Evolutionary conservation across 2,888 invertebrate species (phyloP).

Genomic region (Phortica okadai): DNA sequence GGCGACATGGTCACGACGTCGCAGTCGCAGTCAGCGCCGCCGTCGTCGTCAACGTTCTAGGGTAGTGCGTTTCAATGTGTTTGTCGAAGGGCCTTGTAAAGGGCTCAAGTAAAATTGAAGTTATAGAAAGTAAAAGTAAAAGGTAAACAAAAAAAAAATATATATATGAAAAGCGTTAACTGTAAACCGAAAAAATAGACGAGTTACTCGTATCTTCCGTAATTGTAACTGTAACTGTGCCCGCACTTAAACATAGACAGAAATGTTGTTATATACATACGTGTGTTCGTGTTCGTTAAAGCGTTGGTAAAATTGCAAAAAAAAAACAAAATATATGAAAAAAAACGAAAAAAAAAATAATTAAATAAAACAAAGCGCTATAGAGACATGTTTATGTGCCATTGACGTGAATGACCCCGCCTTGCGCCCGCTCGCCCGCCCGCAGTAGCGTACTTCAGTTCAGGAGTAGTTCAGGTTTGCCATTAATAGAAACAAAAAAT

Average conservation of each 20-base stretch:
- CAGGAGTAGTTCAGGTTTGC: not conserved
- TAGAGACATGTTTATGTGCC: too few relatives aligned
- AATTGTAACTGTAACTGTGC: not conserved
- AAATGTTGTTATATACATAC: not conserved
- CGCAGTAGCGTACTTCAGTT: not conserved
- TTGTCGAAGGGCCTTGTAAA: not conserved
- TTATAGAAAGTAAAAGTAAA: not conserved
- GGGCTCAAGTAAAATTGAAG: not conserved
- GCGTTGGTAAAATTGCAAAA: not conserved
- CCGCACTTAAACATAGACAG: not conserved
- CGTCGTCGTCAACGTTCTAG: not conserved
- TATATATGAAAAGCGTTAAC: not conserved
- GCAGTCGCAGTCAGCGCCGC: not conserved
- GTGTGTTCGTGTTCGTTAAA: conserved; percentile 1
- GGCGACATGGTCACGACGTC: too few relatives aligned
- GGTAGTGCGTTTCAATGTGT: not conserved
- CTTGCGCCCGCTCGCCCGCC: not conserved
- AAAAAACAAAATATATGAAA: not conserved
- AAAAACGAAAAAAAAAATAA: not conserved
- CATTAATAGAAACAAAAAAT: not conserved
- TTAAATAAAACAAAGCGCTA: not conserved
- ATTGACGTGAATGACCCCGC: not conserved
- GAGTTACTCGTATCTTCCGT: not conserved
- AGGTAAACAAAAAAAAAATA: not conserved
- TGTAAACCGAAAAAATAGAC: too few relatives aligned